These are phyloP conservation scores for Laodelphax striatellus DNA, from an alignment of 1,140 invertebrate genomes.

Conservation along the genomic window DNA sequence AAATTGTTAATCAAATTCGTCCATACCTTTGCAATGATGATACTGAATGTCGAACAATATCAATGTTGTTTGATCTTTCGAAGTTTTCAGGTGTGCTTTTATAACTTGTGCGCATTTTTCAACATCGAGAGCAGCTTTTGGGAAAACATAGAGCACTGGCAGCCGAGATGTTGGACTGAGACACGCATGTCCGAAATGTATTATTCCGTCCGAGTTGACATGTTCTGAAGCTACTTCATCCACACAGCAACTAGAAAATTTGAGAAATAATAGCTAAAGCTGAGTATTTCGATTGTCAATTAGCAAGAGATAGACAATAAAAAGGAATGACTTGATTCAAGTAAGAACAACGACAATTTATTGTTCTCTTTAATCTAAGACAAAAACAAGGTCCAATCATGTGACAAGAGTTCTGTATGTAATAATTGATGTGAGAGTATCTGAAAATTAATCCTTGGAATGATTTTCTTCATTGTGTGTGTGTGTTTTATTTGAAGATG, in stretches of 20 bases:
- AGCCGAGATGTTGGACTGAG: constrained; percentile 54
- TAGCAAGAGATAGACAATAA: too few species aligned
- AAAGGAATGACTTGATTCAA: too few species aligned
- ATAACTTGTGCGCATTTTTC: constrained; percentile 30
- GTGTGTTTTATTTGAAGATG: too few species aligned
- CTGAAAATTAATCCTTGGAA: too few species aligned
- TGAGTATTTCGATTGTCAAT: background rate
- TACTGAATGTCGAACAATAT: constrained; percentile 64
- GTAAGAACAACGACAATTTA: too few species aligned
- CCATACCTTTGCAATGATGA: constrained; percentile 47
- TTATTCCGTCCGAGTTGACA: constrained; percentile 65
- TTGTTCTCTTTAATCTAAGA: too few species aligned
- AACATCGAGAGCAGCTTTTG: constrained; percentile 43
- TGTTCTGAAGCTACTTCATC: constrained; percentile 86
- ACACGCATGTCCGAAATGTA: constrained; percentile 87
- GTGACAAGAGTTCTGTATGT: too few species aligned
- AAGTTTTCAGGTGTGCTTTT: constrained; percentile 27
- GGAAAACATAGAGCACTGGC: constrained; percentile 60
- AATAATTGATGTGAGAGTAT: too few species aligned
- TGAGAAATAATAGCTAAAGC: background rate
- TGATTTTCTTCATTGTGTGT: too few species aligned
- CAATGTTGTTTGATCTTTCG: constrained; percentile 36
- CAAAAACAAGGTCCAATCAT: too few species aligned
- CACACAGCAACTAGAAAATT: constrained; percentile 68
- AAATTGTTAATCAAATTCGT: too few species aligned